These are phyloP conservation scores for Cephalotes varians DNA, from an alignment of 2,888 invertebrate genomes.

Conservation along the genomic window DNA sequence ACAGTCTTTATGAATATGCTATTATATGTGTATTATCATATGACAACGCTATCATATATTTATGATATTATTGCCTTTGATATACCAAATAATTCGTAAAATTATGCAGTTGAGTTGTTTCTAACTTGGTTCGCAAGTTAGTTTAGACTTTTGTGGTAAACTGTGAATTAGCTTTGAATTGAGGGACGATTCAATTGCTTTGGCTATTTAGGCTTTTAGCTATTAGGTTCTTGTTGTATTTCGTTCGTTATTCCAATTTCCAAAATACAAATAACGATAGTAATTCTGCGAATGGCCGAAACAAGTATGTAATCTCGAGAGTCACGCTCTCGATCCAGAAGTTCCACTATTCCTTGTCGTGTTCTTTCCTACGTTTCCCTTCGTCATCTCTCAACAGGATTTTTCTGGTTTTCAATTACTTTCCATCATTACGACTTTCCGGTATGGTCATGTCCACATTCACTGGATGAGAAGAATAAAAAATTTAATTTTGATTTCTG, in stretches of 20 bases:
- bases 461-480: background rate
- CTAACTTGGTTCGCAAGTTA: background rate
- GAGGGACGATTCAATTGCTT: background rate
- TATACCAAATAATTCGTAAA: background rate
- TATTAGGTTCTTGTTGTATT: background rate
- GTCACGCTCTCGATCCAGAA: constrained; percentile 38
- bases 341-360: background rate
- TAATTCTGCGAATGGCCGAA: background rate
- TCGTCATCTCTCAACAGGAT: background rate
- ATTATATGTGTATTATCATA: too few species aligned
- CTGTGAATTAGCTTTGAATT: background rate
- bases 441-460: background rate
- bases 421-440: background rate
- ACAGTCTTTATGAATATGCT: background rate
- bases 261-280: background rate
- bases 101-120: background rate
- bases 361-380: background rate
- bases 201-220: background rate
- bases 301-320: background rate
- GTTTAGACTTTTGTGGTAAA: background rate
- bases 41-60: background rate
- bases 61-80: background rate
- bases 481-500: background rate
- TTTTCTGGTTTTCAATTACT: background rate
- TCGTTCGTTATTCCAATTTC: background rate